A percentile compares a stretch with the other conserved stretches of the same genome.
phyloP scores from a whole-genome alignment of 2,888 invertebrate genomes.

The Cosmorhoe ocellata region DNA sequence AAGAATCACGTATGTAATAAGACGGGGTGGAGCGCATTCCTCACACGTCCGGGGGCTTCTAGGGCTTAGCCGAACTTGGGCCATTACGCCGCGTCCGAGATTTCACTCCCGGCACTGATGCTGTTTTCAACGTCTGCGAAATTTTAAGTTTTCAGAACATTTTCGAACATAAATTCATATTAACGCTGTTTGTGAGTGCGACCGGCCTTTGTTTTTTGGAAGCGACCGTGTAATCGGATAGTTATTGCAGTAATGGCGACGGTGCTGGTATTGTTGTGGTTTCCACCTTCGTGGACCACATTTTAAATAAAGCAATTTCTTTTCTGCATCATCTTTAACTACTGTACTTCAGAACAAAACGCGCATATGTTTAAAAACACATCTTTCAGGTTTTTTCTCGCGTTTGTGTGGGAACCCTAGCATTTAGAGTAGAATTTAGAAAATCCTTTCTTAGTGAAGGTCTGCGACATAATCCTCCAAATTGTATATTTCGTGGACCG shows the following conservation, averaged over 20 bases:
- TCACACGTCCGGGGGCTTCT: slow-evolving; percentile 72
- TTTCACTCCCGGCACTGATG: slow-evolving; percentile 51
- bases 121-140: slow-evolving; percentile 40
- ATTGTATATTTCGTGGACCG: slow-evolving; percentile 14
- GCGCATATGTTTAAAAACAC: too few relatives aligned
- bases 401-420: slow-evolving; percentile 4
- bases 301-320: too few relatives aligned
- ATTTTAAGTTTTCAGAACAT: slow-evolving; percentile 43
- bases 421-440: slow-evolving; percentile 9
- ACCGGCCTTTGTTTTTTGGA: slow-evolving; percentile 20
- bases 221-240: slow-evolving; percentile 2
- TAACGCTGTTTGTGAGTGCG: slow-evolving; percentile 29
- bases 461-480: slow-evolving; percentile 9
- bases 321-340: too few relatives aligned
- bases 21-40: slow-evolving; percentile 66
- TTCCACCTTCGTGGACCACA: not conserved
- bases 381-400: too few relatives aligned
- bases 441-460: slow-evolving; percentile 12
- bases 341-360: too few relatives aligned
- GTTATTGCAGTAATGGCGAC: slow-evolving; percentile 6
- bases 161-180: slow-evolving; percentile 35
- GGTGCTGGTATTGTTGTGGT: not conserved
- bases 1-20: slow-evolving; percentile 82
- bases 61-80: slow-evolving; percentile 73
- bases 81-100: slow-evolving; percentile 63